Base-by-base conservation (phyloP, 2,797 vertebrate species). In the Lycodopsis pacificus region DNA sequence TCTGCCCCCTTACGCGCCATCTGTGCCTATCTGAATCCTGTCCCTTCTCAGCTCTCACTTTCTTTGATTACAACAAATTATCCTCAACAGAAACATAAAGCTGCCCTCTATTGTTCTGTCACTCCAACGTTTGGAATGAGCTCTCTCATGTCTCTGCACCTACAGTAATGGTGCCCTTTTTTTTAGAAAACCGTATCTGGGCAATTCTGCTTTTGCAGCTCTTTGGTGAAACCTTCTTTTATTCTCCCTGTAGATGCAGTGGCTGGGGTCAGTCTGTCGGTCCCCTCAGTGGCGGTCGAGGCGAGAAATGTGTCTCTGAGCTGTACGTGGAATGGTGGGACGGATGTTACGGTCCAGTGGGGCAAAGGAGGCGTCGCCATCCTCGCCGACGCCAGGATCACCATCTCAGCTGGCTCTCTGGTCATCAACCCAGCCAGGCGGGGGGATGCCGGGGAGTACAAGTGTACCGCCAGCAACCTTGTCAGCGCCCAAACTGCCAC, bases 401-500 rank as follows among this genome's bases (percentile, higher is more conserved):
- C 80, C 66, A 88, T 95, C 81, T 84, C 89, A 0, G 87, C 3
- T 0, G 94, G 91, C 36, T 88, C 83, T 54, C 87, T 96, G 83
- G 51, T 92, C 82, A 94, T 96, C 81, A 86, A 85, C 75, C 91
- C 94, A 0, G 89, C 87, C 79, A 81, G 67, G 15, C 90, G 95
- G 19, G 44, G 36, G 0, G 95, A 96, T 36, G 57, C 94, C 0
- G 95, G 95, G 15, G 74, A 78, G 5, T 96, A 96, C 86, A 83
- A 85, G 1, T 96, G 95, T 63, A 95, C 92, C 0, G 95, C 89
- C 87, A 91, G 86, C 72, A 96, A 96, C 86, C 88, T 70, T 0
- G 85, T 95, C 89, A 96, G 95, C 38, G 87, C 83, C 30, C 65
- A 82, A n/a, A 90, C 89, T 0, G 85, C 85, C 71, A 86, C 76